Evolutionary conservation across 2,888 invertebrate species (phyloP).

Genomic region (Mantis religiosa): DNA sequence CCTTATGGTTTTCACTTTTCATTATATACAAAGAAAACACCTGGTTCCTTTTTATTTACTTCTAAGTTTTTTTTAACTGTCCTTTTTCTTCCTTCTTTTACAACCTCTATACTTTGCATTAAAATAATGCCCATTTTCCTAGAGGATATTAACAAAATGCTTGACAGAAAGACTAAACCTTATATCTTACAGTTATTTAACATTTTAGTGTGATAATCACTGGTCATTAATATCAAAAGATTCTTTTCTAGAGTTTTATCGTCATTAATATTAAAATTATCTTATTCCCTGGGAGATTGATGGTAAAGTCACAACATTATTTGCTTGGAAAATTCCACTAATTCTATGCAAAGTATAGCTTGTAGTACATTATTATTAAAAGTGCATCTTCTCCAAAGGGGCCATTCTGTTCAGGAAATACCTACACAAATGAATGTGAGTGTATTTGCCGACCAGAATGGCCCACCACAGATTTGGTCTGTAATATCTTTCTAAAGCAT

Average conservation of each 20-base stretch:
- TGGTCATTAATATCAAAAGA: background rate
- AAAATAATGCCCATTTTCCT: constrained; percentile 83
- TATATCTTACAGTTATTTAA: background rate
- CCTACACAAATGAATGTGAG: constrained; percentile 11
- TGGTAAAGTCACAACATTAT: constrained; percentile 38
- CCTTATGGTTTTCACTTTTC: no score
- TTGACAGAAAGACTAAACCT: background rate
- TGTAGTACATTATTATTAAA: constrained; percentile 45
- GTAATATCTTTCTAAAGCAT: background rate
- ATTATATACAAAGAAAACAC: no score
- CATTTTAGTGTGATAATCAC: background rate
- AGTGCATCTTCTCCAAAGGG: constrained; percentile 23
- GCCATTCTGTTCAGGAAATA: constrained; percentile 33
- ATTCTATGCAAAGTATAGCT: constrained; percentile 91
- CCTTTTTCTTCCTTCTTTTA: constrained; percentile 36
- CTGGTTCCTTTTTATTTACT: no score
- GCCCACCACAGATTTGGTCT: constrained; percentile 15
- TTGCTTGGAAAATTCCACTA: constrained; percentile 79
- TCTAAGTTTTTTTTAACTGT: no score
- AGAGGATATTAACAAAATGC: constrained; percentile 44
- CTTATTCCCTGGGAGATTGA: background rate
- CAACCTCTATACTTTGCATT: constrained; percentile 90
- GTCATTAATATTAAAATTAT: background rate
- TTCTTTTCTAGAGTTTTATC: background rate
- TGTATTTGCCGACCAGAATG: constrained; percentile 24